Conservation (phyloP, 2,797 vertebrate genomes). For the Propithecus deckenii region DNA sequence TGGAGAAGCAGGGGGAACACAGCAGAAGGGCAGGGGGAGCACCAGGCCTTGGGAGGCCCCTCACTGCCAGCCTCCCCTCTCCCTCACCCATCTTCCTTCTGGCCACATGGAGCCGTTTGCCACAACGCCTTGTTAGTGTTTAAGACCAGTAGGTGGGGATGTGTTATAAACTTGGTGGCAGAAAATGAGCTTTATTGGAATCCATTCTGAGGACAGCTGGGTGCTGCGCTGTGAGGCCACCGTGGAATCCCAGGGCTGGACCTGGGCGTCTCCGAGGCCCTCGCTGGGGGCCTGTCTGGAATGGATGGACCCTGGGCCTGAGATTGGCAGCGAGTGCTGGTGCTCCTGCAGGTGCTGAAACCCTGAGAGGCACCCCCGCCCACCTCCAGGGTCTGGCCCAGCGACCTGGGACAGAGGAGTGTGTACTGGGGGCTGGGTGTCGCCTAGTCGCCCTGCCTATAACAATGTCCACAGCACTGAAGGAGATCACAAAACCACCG, state of each 20-base stretch:
- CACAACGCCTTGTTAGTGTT: conserved; percentile 32
- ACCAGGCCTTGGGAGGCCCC: neutral
- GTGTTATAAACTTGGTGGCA: conserved; percentile 78
- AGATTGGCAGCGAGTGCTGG: rapidly evolving
- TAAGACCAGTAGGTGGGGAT: conserved; percentile 86
- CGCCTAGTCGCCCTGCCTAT: neutral
- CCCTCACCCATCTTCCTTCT: neutral
- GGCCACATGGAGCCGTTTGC: neutral
- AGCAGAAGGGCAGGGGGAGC: neutral
- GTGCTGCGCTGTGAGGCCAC: neutral
- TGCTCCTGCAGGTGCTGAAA: neutral
- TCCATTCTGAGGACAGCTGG: neutral
- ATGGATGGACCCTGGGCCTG: neutral
- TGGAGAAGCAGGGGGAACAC: neutral
- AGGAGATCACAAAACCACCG: neutral
- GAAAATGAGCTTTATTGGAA: conserved; percentile 54
- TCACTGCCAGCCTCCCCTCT: neutral
- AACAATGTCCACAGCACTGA: neutral
- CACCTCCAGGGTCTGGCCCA: neutral
- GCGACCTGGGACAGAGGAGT: neutral
- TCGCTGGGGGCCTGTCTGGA: neutral
- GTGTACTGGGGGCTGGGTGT: neutral
- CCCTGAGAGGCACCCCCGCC: neutral
- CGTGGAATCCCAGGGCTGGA: neutral
- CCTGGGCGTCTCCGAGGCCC: neutral